A percentile compares a stretch with the other conserved stretches of the same genome.
Evolutionary conservation across 2,888 invertebrate species (phyloP).

Genomic region (Cheilosia pagana): DNA sequence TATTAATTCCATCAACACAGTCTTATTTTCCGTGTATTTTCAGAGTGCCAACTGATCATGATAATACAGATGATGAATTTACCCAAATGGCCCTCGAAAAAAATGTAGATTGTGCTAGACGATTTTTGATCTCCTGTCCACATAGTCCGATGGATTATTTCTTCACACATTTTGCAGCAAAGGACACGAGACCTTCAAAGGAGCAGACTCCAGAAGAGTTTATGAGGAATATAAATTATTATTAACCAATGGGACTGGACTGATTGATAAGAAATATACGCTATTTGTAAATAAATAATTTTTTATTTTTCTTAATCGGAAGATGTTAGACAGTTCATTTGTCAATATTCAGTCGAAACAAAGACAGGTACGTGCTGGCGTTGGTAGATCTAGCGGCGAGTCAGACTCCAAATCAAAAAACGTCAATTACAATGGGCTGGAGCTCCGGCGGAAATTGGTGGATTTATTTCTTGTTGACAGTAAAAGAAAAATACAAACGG

Average conservation of each 20-base stretch:
- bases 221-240: conserved; percentile 34
- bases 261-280: neutral
- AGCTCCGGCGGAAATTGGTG: too few species aligned
- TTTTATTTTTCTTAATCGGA: too few species aligned
- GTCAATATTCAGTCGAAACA: neutral
- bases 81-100: conserved; percentile 58
- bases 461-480: too few species aligned
- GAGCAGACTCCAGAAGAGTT: conserved; percentile 26
- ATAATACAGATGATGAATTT: conserved; percentile 53
- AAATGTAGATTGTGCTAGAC: conserved; percentile 50
- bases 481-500: too few species aligned
- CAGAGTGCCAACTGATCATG: conserved; percentile 63
- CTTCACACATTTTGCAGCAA: conserved; percentile 39
- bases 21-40: neutral
- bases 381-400: too few species aligned
- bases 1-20: neutral
- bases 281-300: neutral
- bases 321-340: too few species aligned
- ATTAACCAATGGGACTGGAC: conserved; percentile 16
- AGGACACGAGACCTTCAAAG: neutral
- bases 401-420: too few species aligned
- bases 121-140: conserved; percentile 63
- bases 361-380: too few species aligned
- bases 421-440: too few species aligned
- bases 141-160: conserved; percentile 59